Evolutionary conservation across 2,113 vertebrate species (phyloP), one percentile per base, ranked within the genome.

Genomic region (Cryptotis parvus): DNA sequence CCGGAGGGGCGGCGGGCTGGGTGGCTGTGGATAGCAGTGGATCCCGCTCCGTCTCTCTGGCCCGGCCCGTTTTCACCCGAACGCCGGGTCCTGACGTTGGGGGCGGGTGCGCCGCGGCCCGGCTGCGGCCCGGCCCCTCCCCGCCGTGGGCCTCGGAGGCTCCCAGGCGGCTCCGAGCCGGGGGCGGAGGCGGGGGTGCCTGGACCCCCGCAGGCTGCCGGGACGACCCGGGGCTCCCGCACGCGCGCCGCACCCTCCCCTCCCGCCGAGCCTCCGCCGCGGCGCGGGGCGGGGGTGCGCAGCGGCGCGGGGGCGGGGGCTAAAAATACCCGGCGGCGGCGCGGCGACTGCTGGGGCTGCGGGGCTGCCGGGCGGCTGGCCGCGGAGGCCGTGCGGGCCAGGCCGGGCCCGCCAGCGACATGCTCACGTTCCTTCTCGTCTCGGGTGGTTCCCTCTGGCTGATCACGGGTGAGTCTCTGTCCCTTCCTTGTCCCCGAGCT

Each of bases 391-490:
- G 88, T 29, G 75, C 68, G 49, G 81, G 91, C 90, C 96, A 95
- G 58, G 91, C 92, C 93, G 78, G 95, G 90, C 94, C 94, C 82
- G 94, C 61, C 26, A 86, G 91, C 94, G 97, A 96, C 95, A 98
- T 98, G 98, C 97, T 98, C 92, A 97, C 97, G 92, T 97, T 97
- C 94, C 96, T 98, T 87, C 97, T 98, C 33, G 95, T 97, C 82
- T 97, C 97, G 0, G 98, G 97, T 63, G 97, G 97, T 87, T 98
- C 98, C 45, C 95, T 98, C 92, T 98, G 98, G 95, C 94, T 98
- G 92, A 94, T 98, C 31, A 84, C 97, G 75, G 98, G 98, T 98
- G 96, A 98, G 98, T 90, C n/a, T 92, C 75, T 18, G 3, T 10
- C 31, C 35, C 0, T 31, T n/a, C 61, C 16, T 66, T 12, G 29